Percentiles rank a stretch among this genome's conserved stretches.
Evolutionary conservation across 2,888 invertebrate species (phyloP).

Genomic region (Cacoxenus indagator): DNA sequence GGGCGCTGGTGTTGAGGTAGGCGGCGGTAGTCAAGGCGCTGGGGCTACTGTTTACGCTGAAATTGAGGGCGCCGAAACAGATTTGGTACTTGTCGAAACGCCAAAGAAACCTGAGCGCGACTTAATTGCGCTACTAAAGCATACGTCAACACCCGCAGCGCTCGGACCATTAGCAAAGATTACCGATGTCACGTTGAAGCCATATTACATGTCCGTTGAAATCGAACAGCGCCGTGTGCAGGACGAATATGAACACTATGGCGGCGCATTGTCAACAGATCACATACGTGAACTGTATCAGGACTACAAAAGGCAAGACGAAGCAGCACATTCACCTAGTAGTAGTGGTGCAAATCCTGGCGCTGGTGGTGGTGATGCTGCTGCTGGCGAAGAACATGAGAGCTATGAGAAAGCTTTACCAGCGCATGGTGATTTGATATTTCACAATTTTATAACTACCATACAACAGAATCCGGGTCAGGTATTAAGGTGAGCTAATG

Average conservation of each 20-base stretch:
- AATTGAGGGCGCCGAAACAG: slow-evolving; percentile 86
- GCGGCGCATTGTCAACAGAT: slow-evolving; percentile 69
- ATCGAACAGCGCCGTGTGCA: slow-evolving; percentile 71
- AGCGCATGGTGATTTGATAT: slow-evolving; percentile 85
- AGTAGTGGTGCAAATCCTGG: slow-evolving; percentile 42
- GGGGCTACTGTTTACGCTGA: slow-evolving; percentile 79
- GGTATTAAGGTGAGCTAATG: slow-evolving; percentile 79
- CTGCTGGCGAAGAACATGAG: slow-evolving; percentile 72
- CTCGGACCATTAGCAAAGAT: slow-evolving; percentile 61
- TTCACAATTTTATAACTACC: slow-evolving; percentile 82
- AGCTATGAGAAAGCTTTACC: slow-evolving; percentile 85
- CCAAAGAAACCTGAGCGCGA: slow-evolving; percentile 81
- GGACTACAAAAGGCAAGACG: slow-evolving; percentile 75
- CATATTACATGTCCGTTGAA: slow-evolving; percentile 76
- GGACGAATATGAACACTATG: slow-evolving; percentile 64
- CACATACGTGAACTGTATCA: slow-evolving; percentile 77
- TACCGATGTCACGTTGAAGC: slow-evolving; percentile 71
- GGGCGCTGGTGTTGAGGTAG: slow-evolving; percentile 44
- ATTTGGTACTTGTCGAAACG: slow-evolving; percentile 82
- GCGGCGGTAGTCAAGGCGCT: slow-evolving; percentile 40
- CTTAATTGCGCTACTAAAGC: slow-evolving; percentile 79
- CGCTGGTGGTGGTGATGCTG: slow-evolving; percentile 34
- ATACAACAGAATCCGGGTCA: slow-evolving; percentile 85
- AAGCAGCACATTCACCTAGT: slow-evolving; percentile 61
- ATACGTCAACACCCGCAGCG: slow-evolving; percentile 66